A percentile compares a stretch with the other conserved stretches of the same genome.
Evolutionary conservation across 1,140 invertebrate genomes (phyloP).

Genomic region (Potamilus streckersoni): DNA sequence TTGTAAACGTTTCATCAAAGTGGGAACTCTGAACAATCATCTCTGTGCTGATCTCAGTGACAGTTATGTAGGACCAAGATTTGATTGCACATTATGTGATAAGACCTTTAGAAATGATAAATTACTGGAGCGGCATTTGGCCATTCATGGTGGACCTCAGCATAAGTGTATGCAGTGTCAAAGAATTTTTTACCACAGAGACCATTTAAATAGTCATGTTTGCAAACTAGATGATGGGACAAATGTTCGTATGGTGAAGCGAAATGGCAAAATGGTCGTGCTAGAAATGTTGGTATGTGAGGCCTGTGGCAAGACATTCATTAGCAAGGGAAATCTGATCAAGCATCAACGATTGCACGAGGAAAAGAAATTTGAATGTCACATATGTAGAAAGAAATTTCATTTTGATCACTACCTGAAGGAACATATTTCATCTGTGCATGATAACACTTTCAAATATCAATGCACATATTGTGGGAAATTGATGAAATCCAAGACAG

Average conservation of each 20-base stretch:
- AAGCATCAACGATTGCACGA: constrained; percentile 66
- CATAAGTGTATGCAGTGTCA: constrained; percentile 52
- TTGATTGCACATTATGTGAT: constrained; percentile 45
- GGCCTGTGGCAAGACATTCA: constrained; percentile 58
- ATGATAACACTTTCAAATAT: constrained; percentile 63
- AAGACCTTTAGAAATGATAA: constrained; percentile 47
- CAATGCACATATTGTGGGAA: constrained; percentile 69
- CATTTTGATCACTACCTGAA: constrained; percentile 69
- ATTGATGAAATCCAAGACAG: constrained; percentile 70
- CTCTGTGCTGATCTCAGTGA: constrained; percentile 35
- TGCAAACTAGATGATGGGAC: constrained; percentile 42
- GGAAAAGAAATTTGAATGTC: constrained; percentile 68
- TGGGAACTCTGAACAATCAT: constrained; percentile 56
- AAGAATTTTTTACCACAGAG: constrained; percentile 40
- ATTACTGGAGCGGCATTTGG: constrained; percentile 44
- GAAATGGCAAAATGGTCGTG: too few species aligned
- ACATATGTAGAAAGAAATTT: constrained; percentile 69
- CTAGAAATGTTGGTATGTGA: constrained; percentile 47
- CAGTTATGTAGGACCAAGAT: neutral
- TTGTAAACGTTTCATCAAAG: constrained; percentile 55
- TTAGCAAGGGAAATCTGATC: constrained; percentile 63
- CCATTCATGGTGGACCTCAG: constrained; percentile 42
- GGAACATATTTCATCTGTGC: constrained; percentile 67
- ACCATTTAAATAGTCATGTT: constrained; percentile 51
- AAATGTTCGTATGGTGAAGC: too few species aligned